Evolutionary conservation across 2,888 invertebrate genomes (phyloP).

Genomic region (Halocaridina rubra): DNA sequence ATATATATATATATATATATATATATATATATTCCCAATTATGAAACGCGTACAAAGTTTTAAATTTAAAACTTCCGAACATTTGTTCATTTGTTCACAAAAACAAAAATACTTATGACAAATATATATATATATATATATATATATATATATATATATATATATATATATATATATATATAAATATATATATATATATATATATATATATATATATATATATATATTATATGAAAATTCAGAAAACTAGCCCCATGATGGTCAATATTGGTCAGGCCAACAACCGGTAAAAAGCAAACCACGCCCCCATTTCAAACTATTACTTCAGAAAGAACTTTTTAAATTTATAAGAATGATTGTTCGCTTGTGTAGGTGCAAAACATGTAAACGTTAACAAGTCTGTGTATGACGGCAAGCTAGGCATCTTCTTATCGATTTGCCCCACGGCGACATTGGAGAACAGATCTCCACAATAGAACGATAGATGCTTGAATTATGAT

Average conservation of each 20-base stretch:
- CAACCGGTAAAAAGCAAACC: not conserved
- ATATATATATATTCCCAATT: no score
- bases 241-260: not conserved
- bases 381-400: not conserved
- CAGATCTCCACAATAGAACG: no score
- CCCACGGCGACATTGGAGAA: no score
- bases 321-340: no score
- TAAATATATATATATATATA: conserved; percentile 7
- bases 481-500: no score
- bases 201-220: not conserved
- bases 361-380: no score
- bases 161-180: conserved; percentile 23
- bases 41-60: no score
- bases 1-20: no score
- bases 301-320: no score
- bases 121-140: not conserved
- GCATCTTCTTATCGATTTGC: conserved; percentile 15
- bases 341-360: no score
- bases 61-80: no score
- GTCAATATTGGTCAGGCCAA: not conserved
- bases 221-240: conserved; percentile 9
- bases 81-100: no score
- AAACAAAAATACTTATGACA: not conserved
- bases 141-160: not conserved
- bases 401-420: not conserved